phyloP scores from a whole-genome alignment of 2,113 vertebrate species.

The Eclectus roratus region DNA sequence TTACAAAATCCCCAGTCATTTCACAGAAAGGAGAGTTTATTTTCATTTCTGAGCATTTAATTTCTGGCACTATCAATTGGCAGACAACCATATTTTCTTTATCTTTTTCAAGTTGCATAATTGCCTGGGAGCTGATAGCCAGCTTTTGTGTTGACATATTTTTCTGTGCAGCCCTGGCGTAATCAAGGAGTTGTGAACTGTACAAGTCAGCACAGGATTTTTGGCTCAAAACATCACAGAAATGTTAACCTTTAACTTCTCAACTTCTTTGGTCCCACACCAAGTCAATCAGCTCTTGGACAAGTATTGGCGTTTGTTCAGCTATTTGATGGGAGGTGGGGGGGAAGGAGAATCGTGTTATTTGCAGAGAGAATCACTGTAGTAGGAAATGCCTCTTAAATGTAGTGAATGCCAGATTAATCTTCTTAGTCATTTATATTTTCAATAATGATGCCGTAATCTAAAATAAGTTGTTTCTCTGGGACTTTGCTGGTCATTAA shows the following conservation, averaged over 20 bases:
- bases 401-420: neutral
- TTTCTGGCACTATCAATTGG: neutral
- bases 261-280: neutral
- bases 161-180: neutral
- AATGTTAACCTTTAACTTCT: conserved; percentile 32
- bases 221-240: neutral
- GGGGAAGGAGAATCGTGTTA: neutral
- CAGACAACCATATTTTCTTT: conserved; percentile 6
- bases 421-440: neutral
- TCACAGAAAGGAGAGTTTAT: neutral
- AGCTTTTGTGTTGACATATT: neutral
- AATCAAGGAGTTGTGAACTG: neutral
- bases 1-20: neutral
- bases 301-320: neutral
- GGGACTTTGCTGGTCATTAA: neutral
- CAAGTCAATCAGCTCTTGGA: neutral
- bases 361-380: neutral
- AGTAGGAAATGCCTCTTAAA: neutral
- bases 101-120: conserved; percentile 36
- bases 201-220: neutral
- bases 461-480: neutral
- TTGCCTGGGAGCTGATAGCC: neutral
- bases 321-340: neutral
- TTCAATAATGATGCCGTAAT: neutral
- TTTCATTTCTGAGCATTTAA: conserved; percentile 14